A percentile compares a stretch with the other conserved stretches of the same genome.
Evolutionary conservation across 2,797 vertebrate genomes (phyloP).

Genomic region (Syngnathus acus): DNA sequence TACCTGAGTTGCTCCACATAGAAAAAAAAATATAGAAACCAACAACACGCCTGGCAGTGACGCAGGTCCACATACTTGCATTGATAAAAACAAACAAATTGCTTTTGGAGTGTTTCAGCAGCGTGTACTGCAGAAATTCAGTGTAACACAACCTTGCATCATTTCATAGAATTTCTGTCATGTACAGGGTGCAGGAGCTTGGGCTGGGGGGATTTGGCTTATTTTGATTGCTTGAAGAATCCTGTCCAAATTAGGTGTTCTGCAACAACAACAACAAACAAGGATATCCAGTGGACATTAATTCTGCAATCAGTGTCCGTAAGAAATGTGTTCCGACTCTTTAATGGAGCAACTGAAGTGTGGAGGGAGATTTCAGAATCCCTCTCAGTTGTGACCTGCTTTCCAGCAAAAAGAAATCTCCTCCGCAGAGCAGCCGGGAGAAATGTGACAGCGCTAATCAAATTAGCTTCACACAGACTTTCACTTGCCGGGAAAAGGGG

Average conservation of each 20-base stretch:
- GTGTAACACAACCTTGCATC: neutral
- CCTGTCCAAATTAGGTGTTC: neutral
- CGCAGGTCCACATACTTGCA: constrained; percentile 18
- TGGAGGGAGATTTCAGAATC: constrained; percentile 35
- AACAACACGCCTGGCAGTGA: constrained; percentile 21
- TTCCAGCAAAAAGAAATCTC: constrained; percentile 46
- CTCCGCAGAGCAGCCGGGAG: constrained; percentile 46
- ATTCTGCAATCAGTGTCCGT: no score
- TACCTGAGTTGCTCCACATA: constrained; percentile 58
- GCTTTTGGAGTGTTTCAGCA: constrained; percentile 1
- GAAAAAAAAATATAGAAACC: constrained; percentile 27
- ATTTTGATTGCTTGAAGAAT: neutral
- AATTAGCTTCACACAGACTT: constrained; percentile 38
- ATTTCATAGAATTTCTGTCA: neutral
- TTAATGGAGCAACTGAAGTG: constrained; percentile 49
- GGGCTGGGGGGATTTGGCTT: neutral
- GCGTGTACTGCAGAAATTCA: neutral
- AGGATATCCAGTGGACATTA: constrained; percentile 25
- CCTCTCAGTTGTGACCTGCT: constrained; percentile 59
- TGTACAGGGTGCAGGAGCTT: neutral
- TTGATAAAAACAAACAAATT: neutral
- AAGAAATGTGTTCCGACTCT: constrained; percentile 32
- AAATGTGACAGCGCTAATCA: constrained; percentile 49
- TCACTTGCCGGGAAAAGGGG: constrained; percentile 23
- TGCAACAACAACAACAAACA: constrained; percentile 21